Base-by-base conservation (phyloP, 1,140 invertebrate species). In the Harlomillsia oculata region DNA sequence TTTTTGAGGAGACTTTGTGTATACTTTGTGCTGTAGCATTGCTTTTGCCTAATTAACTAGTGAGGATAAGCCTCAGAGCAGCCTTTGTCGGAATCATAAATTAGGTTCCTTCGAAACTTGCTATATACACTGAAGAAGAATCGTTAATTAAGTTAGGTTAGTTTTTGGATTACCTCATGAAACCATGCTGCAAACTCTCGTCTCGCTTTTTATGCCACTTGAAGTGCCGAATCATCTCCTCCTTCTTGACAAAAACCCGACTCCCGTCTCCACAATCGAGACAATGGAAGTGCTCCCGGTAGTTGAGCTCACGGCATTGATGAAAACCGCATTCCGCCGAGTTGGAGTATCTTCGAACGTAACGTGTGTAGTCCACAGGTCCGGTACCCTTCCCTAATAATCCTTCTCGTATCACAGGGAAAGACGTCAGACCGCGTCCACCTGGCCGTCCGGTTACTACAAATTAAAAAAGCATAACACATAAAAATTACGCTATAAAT, bases 181-280 rank as follows among this genome's bases (percentile, higher is more conserved):
- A 98, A 18, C 94, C 94, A 69, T 97, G 89, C 65, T 93, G 89
- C 6, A 97, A 73, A 18, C 90, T 94, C 70, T 98, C 95, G 68
- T 97, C 92, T 9, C 94, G 79, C 74, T 98, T 98, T 76, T 96
- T 96, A 74, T 98, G 95, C 95, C 95, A 98, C 74, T 98, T 95
- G 71, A 92, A 94, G 72, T 98, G 95, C 39, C 95, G 81, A 46
- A 97, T 95, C 87, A 97, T 97, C 69, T 98, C 95, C 72, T 97
- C 94, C 71, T 97, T 97, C 71, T 97, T 96, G 62, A 93, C 85
- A 69, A 97, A 94, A 0, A 97, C 90, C 58, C 87, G 79, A 6
- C 77, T 78, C 2, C 64, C 64, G 30, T 65, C 56, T n/a, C 48
- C 45, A 44, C 64, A 65, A 20, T 65, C 64, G 6, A 93, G 77